These are phyloP conservation scores for Chiloscyllium punctatum DNA, from an alignment of 2,797 vertebrate species.

Conservation along the genomic window DNA sequence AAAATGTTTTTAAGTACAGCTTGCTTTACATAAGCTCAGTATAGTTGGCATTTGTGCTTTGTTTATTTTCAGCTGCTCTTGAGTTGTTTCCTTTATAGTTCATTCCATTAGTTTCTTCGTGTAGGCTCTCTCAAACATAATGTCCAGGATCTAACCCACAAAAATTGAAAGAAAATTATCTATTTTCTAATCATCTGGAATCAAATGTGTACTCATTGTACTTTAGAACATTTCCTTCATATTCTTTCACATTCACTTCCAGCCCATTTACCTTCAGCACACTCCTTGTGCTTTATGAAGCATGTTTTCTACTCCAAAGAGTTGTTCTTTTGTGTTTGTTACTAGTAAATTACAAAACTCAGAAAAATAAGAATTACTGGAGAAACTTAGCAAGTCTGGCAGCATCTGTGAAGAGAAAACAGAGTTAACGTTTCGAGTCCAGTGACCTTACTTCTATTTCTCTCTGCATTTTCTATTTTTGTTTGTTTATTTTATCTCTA, in stretches of 20 bases:
- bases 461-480: too few relatives aligned
- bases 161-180: not conserved
- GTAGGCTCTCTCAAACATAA: not conserved
- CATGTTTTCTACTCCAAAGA: not conserved
- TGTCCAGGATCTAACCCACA: not conserved
- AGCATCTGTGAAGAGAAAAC: too few relatives aligned
- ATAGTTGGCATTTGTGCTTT: not conserved
- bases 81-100: not conserved
- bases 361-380: too few relatives aligned
- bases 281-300: not conserved
- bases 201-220: not conserved
- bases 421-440: too few relatives aligned
- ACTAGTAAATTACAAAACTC: too few relatives aligned
- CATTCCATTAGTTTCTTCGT: not conserved
- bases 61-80: not conserved
- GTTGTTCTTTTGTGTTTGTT: too few relatives aligned
- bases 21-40: not conserved
- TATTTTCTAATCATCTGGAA: not conserved
- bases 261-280: not conserved
- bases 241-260: not conserved
- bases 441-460: too few relatives aligned
- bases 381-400: too few relatives aligned
- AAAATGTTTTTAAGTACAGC: not conserved
- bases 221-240: not conserved
- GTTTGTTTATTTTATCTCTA: too few relatives aligned